Percentiles rank a stretch among this genome's conserved stretches.
phyloP scores from a whole-genome alignment of 2,113 vertebrate species.

The Anguilla rostrata region DNA sequence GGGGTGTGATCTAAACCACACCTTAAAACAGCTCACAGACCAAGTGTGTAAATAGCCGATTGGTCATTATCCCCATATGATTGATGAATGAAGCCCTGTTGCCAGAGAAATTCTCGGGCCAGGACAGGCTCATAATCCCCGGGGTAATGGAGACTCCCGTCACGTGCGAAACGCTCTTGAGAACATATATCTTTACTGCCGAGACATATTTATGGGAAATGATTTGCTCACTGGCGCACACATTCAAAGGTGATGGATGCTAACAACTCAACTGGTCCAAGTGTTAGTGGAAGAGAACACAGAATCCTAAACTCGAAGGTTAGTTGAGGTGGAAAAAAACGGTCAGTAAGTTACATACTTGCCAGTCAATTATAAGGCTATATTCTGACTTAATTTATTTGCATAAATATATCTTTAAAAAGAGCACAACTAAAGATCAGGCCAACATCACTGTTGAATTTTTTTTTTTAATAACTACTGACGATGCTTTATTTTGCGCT shows the following conservation, averaged over 20 bases:
- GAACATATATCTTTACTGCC: constrained; percentile 35
- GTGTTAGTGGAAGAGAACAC: not conserved
- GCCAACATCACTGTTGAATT: too few relatives aligned
- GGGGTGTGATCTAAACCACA: not conserved
- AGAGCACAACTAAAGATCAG: too few relatives aligned
- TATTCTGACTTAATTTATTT: too few relatives aligned
- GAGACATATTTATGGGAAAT: constrained; percentile 41
- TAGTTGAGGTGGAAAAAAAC: too few relatives aligned
- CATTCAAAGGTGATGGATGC: not conserved
- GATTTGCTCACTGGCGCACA: constrained; percentile 36
- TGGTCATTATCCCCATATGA: not conserved
- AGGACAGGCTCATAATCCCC: constrained; percentile 43
- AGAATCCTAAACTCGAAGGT: not conserved
- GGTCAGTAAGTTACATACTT: too few relatives aligned
- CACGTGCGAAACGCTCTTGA: not conserved
- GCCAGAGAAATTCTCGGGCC: constrained; percentile 51
- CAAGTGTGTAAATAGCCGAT: not conserved
- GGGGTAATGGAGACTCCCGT: not conserved
- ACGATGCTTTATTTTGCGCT: too few relatives aligned
- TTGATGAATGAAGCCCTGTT: constrained; percentile 46
- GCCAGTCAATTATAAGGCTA: too few relatives aligned
- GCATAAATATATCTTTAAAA: too few relatives aligned
- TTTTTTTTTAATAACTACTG: not conserved
- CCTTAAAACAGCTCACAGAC: not conserved
- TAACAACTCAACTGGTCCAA: not conserved